Base-by-base conservation (phyloP, 2,113 vertebrate genomes). In the Mustelus asterias region DNA sequence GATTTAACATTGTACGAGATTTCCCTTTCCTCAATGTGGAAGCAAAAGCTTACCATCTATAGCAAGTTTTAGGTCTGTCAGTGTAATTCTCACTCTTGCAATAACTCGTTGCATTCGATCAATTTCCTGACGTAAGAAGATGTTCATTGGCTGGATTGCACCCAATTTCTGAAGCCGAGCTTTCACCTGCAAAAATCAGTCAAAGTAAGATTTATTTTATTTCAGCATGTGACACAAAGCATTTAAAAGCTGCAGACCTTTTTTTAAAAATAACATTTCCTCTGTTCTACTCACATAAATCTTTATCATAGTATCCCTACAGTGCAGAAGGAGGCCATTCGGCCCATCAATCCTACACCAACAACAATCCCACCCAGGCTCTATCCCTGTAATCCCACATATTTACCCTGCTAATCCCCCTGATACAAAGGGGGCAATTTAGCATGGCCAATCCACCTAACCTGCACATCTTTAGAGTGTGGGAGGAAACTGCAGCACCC, bases 91-190 rank as follows among this genome's bases (percentile, higher is more conserved):
- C 72, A 98, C 98, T 26, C 96, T 96, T 78, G 97, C 96, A 95
- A 98, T 97, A 96, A 98, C 97, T 14, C 96, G 97, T 96, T 98
- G 98, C 98, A 98, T 98, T 63, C 97, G 97, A 96, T 98, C 98
- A 96, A 98, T 96, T 97, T 98, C 98, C 96, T 98, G 98, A 7
- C 96, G 97, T 48, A 98, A 97, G 97, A 98, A 98, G 96, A 98
- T 98, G 96, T 98, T 98, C 33, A 98, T 97, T 95, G 98, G 98
- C 97, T 98, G 97, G 94, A 98, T 86, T 0, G 97, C 96, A 58
- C 98, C 98, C 98, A 98, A 98, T 97, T 97, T 98, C 97, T 98
- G 97, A 83, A 98, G 98, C 0, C 97, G 97, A 90, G 96, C 96
- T 97, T 97, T 98, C 69, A 98, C 98, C 98, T 98, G 72, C 8